Percentiles rank a stretch among this genome's conserved stretches.
phyloP scores from a whole-genome alignment of 2,113 vertebrate genomes.

The Smithornis capensis region DNA sequence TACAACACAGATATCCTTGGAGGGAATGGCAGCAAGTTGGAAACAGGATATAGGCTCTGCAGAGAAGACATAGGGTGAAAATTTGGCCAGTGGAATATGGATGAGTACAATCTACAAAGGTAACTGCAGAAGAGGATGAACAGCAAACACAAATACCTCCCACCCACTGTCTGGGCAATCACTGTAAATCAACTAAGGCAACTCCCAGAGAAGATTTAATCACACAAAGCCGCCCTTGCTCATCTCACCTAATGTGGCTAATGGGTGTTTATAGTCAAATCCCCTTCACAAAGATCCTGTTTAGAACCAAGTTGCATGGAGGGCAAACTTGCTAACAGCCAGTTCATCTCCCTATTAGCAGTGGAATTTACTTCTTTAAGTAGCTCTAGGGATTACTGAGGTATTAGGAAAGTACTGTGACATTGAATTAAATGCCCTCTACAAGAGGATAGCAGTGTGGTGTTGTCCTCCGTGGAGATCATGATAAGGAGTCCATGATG shows the following conservation, averaged over 20 bases:
- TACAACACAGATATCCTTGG: not conserved
- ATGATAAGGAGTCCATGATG: not conserved
- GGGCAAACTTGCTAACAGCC: not conserved
- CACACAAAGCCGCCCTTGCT: not conserved
- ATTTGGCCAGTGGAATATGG: not conserved
- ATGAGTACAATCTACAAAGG: not conserved
- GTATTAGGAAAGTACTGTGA: conserved; percentile 1
- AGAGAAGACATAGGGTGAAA: not conserved
- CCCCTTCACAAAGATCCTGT: not conserved
- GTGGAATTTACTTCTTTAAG: conserved; percentile 6
- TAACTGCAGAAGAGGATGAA: not conserved
- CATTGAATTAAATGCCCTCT: not conserved
- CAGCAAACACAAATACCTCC: not conserved
- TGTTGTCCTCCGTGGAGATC: not conserved
- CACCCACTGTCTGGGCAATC: not conserved
- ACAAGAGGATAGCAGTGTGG: not conserved
- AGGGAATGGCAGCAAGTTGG: not conserved
- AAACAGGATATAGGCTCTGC: not conserved
- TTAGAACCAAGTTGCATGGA: not conserved
- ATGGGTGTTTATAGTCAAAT: not conserved
- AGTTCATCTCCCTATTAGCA: not conserved
- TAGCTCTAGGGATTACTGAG: conserved; percentile 9
- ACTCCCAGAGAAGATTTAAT: not conserved
- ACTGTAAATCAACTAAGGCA: not conserved
- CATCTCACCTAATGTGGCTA: not conserved